Evolutionary conservation across 2,888 invertebrate genomes (phyloP), one percentile per base, ranked within the genome.

Genomic region (Aphidoletes aphidimyza): DNA sequence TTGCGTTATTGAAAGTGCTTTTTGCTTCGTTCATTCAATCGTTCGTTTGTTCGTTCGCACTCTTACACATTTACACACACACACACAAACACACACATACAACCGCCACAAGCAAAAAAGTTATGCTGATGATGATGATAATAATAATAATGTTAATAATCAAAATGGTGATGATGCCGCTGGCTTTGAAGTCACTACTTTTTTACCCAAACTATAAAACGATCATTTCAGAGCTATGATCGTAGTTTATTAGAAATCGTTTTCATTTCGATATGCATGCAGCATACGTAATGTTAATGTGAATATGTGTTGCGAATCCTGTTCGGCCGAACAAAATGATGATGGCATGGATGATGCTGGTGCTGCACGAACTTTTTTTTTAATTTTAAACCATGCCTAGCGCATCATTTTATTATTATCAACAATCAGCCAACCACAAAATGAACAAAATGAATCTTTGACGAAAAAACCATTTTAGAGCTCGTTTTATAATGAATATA

Each of bases 161-260:
- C n/a, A 81, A 37, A 81, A 81, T 81, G 36, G 37, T 81, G 81
- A 81, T 81, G 81, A 81, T 81, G 81, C 81, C 81, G 81, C 37
- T 37, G 81, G 81, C 81, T 81, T 22, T 81, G 37, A 81, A 37
- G 30, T 69, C 17, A 30, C 69, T 69, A 69, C 14, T 14, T 69
- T 69, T 54, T 69, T 69, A 26, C 69, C 14, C n/a, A n/a, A n/a
- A 69, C 69, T 69, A 69, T 69, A 69, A 69, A 69, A 69, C 34
- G 69, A 69, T 69, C 69, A 69, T 69, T 30, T 30, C 34, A 30
- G 69, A 8, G 54, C 54, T 22, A 54, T 54, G 54, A 81, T 81
- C 81, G 37, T 81, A 81, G 81, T 81, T 81, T 81, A 81, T 81
- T 81, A 37, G 37, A 81, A 81, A 81, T 81, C 37, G 81, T 37